Base-by-base conservation (phyloP, 2,113 vertebrate species). In the Echinops telfairi region DNA sequence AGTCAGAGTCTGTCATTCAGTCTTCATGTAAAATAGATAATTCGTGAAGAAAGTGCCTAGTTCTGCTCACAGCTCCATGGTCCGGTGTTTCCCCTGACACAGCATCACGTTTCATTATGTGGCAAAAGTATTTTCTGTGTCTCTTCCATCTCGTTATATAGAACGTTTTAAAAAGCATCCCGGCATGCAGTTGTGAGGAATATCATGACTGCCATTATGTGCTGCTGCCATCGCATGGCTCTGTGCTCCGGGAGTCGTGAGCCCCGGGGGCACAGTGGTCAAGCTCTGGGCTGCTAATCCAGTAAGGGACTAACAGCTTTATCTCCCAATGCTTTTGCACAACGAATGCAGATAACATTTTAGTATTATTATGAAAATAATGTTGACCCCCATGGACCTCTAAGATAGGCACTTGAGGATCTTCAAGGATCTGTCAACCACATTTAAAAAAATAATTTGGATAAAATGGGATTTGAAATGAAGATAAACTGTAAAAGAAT, bases 21-120 rank as follows among this genome's bases (percentile, higher is more conserved):
- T 86, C 36, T 89, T 86, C 83, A 86, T 88, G 75, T 81, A 82
- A 82, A 92, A 33, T 31, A 76, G 12, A 75, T 31, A 22, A 77
- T 84, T 92, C 75, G 88, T 62, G 66, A 93, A 83, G 53, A 76
- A 68, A 58, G 43, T 15, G 9, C 31, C 20, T 22, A 81, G 73
- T 31, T 91, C 60, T 83, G 60, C 4, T 83, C 81, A 68, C 36
- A 70, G 40, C 47, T 87, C 73, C 62, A 75, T 47, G 9, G 3
- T n/a, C 7, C 7, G 31, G 62, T 31, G 16, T 23, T 86, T 85
- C 71, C 82, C 75, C 87, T 29, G n/a, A 75, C 90, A 73, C 71
- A 57, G 31, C 31, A 17, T 71, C 5, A 0, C 15, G 43, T 78
- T 66, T 84, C 43, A 60, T 36, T 43, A 6, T 22, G 15, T 31